Evolutionary conservation across 1,140 invertebrate species (phyloP), one percentile per base, ranked within the genome.

Genomic region (Leptonema lineaticorne): DNA sequence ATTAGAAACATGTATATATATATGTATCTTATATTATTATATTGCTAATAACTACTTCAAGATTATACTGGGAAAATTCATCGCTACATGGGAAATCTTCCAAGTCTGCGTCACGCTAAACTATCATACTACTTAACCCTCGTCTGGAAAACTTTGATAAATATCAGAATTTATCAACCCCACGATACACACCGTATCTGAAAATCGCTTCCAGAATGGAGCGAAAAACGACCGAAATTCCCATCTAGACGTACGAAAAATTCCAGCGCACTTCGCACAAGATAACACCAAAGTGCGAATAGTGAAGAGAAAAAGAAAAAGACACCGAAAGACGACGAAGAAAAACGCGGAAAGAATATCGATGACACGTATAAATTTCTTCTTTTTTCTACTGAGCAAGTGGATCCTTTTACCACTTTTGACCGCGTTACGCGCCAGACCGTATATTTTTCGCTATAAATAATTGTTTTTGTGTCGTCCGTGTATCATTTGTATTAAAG

Each of bases 391-490:
- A 20, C n/a, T 30, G 28, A 30, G 28, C 28, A 9, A 22, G 28
- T 22, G 16, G 27, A 33, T 22, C 24, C 24, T 59, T 59, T 33
- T 59, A 41, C 24, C n/a, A 14, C 27, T 30, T 41, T 41, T 28
- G 28, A 24, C 57, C 57, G 57, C 27, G 6, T 30, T 59, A 22
- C 57, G 50, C 27, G 50, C 50, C 27, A 22, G 24, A 53, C 50
- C 50, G 24, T 53, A 53, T 22, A 22, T 66, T 41, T 66, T 66
- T 46, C 48, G 20, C 63, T 30, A 53, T 66, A 66, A 66, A 46
- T 66, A 66, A 66, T 66, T 66, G 63, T 57, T 53, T 66, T 65
- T 65, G 20, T n/a, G 41, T 66, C 48, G 14, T 37, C 59, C n/a
- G 37, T 46, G 63, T 45, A 50, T 66, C 63, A 66, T 66, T 66